These are phyloP conservation scores for Phengaris arion DNA, from an alignment of 2,888 invertebrate species.

Conservation along the genomic window DNA sequence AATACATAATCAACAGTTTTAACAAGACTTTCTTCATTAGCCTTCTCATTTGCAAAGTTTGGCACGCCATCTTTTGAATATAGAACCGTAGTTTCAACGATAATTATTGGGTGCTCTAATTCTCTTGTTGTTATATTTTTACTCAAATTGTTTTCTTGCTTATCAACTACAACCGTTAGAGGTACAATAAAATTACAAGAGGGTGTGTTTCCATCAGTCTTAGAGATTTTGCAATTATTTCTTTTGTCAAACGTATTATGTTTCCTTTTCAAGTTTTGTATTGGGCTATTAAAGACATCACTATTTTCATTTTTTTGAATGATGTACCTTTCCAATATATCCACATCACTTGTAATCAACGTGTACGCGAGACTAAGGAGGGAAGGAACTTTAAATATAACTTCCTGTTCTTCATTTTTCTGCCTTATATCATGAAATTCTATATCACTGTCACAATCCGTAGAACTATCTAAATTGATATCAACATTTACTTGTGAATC, in stretches of 20 bases:
- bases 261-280: constrained; percentile 29
- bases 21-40: too few species aligned
- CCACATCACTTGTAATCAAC: constrained; percentile 32
- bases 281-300: background rate
- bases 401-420: constrained; percentile 2
- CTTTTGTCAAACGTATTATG: constrained; percentile 9
- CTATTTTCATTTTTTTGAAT: background rate
- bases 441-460: constrained; percentile 39
- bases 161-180: background rate
- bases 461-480: constrained; percentile 33
- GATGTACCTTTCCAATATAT: constrained; percentile 30
- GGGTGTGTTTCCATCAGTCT: background rate
- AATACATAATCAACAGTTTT: background rate
- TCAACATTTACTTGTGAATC: background rate
- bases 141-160: background rate
- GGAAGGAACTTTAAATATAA: constrained; percentile 34
- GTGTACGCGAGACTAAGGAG: constrained; percentile 35
- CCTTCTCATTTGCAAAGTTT: background rate
- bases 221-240: constrained; percentile 20
- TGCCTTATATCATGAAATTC: constrained; percentile 31
- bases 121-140: background rate
- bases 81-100: background rate
- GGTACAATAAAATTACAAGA: too few species aligned
- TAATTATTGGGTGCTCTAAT: background rate
- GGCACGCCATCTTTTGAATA: background rate